Evolutionary conservation across 1,140 invertebrate genomes (phyloP).

Genomic region (Drosophila takahashii): DNA sequence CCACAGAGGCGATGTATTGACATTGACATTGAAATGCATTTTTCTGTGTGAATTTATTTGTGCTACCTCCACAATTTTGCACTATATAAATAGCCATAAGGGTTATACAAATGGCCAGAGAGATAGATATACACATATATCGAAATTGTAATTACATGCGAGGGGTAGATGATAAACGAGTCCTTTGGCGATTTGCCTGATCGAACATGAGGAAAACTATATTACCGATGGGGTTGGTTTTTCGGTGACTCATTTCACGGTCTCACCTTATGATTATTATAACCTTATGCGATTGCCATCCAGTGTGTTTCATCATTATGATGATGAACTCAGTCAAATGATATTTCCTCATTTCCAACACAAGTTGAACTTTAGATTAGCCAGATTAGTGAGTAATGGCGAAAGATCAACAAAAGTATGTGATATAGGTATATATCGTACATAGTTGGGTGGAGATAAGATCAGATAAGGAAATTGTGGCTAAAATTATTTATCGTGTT

Average conservation of each 20-base stretch:
- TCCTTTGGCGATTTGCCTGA: conserved; percentile 16
- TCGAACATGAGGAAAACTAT: conserved; percentile 3
- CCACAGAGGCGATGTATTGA: conserved; percentile 34
- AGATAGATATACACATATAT: not conserved
- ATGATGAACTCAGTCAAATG: not conserved
- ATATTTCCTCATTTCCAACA: conserved; percentile 12
- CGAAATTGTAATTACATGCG: not conserved
- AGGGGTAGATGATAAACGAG: conserved; percentile 12
- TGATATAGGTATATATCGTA: not conserved
- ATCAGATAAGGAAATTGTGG: not conserved
- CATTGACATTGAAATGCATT: conserved; percentile 71
- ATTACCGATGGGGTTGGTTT: not conserved
- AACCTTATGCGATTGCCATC: conserved; percentile 2
- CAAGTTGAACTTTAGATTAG: conserved; percentile 18
- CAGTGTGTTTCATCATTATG: conserved; percentile 3
- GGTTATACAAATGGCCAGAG: conserved; percentile 9
- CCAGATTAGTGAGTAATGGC: conserved; percentile 5
- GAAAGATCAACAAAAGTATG: conserved; percentile 6
- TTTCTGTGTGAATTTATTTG: conserved; percentile 34
- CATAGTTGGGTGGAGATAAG: conserved; percentile 2
- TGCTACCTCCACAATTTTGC: conserved; percentile 7
- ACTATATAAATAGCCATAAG: conserved; percentile 40
- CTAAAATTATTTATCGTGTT: not conserved
- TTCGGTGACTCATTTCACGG: conserved; percentile 21
- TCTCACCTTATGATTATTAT: not conserved